Base-by-base conservation (phyloP, 1,140 invertebrate species). In the Kradibia gibbosae region DNA sequence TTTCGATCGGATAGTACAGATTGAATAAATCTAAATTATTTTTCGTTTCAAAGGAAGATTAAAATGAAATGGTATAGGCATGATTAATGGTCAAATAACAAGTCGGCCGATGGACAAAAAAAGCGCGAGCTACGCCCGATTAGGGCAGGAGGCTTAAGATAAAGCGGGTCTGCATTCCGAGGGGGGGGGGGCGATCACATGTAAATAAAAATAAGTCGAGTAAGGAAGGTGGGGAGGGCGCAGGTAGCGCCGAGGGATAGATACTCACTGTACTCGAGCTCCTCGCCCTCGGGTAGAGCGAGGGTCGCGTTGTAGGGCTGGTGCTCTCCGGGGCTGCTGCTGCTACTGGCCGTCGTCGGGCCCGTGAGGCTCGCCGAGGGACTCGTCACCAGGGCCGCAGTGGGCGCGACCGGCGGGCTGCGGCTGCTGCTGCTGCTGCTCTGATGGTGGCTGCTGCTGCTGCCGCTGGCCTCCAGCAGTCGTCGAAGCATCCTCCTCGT, bases 231-330 rank as follows among this genome's bases (percentile, higher is more conserved):
- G n/a, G n/a, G n/a, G n/a, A n/a, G n/a, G n/a, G n/a, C n/a, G n/a
- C n/a, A n/a, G 50, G 3, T 53, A 57, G 5, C 25, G 55, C 17
- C 25, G 28, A 4, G 55, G 25, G 11, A 25, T 13, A 48, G 20
- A 74, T 86, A 91, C 90, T 91, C 83, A 91, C 90, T 88, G 84
- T 91, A 89, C 85, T 91, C 90, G 78, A 91, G 86, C 76, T 90
- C 90, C 76, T 91, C 90, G 80, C 89, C 89, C 62, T 91, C 90
- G 67, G 67, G 55, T 7, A 89, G 85, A 82, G 88, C 87, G 39
- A 87, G 86, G 42, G 90, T 90, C 78, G 86, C 85, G 89, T 85
- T 88, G 87, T 22, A 55, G 20, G 42, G 20, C 10, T 31, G 48
- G n/a, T n/a, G 55, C 0, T n/a, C n/a, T n/a, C 45, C 36, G 31